phyloP scores from a whole-genome alignment of 2,113 vertebrate genomes.

The Aphyosemion australe region DNA sequence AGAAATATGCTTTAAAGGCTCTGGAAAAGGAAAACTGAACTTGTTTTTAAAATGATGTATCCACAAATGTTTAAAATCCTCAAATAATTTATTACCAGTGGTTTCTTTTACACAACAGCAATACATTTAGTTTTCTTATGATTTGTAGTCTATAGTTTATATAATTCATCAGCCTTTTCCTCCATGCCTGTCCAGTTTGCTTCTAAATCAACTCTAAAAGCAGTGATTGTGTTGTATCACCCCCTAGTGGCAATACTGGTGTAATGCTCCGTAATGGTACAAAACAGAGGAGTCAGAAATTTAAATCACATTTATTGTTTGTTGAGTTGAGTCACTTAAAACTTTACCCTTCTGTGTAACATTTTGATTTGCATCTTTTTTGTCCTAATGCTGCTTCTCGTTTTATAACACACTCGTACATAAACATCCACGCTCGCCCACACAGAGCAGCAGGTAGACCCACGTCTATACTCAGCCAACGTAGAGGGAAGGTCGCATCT shows the following conservation, averaged over 20 bases:
- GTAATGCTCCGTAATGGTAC: background rate
- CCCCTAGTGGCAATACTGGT: background rate
- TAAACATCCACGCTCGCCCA: constrained; percentile 15
- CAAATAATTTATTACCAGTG: too few relatives aligned
- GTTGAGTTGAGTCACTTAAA: constrained; percentile 77
- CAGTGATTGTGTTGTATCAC: too few relatives aligned
- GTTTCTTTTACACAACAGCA: too few relatives aligned
- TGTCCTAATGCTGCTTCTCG: constrained; percentile 24
- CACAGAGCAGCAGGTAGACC: constrained; percentile 56
- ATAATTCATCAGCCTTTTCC: too few relatives aligned
- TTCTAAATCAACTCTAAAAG: too few relatives aligned
- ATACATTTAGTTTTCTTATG: too few relatives aligned
- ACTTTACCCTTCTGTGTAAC: constrained; percentile 69
- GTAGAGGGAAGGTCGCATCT: constrained; percentile 20
- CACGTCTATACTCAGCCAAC: background rate
- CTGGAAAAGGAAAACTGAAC: too few relatives aligned
- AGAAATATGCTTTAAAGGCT: too few relatives aligned
- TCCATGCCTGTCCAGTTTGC: too few relatives aligned
- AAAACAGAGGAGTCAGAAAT: constrained; percentile 50
- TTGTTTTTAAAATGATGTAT: too few relatives aligned
- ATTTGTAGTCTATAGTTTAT: too few relatives aligned
- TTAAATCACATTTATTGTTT: constrained; percentile 85
- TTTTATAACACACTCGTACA: constrained; percentile 21
- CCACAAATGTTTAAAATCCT: too few relatives aligned
- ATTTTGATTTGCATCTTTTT: constrained; percentile 50